Percentiles rank a stretch among this genome's conserved stretches.
phyloP scores from a whole-genome alignment of 2,888 invertebrate genomes.

The Sepiola atlantica region DNA sequence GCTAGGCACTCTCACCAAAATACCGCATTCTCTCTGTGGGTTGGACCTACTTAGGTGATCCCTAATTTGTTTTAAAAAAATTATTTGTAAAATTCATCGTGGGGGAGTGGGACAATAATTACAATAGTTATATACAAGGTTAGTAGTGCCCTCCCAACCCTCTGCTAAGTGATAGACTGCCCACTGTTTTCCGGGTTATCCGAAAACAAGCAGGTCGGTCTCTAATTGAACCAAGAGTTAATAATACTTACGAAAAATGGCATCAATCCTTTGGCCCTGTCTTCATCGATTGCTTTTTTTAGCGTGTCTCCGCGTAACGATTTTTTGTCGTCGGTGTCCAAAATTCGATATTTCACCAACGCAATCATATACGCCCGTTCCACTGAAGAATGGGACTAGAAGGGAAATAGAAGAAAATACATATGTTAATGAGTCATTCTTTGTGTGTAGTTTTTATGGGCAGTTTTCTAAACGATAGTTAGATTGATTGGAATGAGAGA shows the following conservation, averaged over 20 bases:
- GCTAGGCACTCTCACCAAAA: too few species aligned
- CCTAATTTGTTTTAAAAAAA: too few species aligned
- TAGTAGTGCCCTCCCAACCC: too few species aligned
- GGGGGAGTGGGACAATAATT: too few species aligned
- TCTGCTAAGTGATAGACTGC: too few species aligned
- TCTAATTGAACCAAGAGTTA: not conserved
- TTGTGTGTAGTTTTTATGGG: not conserved
- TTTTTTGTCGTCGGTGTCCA: constrained; percentile 65
- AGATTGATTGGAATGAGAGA: too few species aligned
- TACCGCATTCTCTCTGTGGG: too few species aligned
- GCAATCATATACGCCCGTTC: constrained; percentile 71
- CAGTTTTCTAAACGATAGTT: too few species aligned
- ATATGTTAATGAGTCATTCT: not conserved
- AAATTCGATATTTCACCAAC: constrained; percentile 65
- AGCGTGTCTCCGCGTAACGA: constrained; percentile 64
- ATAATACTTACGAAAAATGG: constrained; percentile 72
- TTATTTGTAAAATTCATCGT: too few species aligned
- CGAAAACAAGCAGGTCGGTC: too few species aligned
- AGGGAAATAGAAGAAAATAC: constrained; percentile 23
- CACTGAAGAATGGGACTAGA: constrained; percentile 75
- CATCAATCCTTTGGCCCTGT: constrained; percentile 70
- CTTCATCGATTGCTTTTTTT: constrained; percentile 64
- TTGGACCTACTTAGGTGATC: too few species aligned
- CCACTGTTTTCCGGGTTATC: not conserved
- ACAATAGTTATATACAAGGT: too few species aligned